phyloP scores from a whole-genome alignment of 2,797 vertebrate genomes.

The Capromys pilorides region DNA sequence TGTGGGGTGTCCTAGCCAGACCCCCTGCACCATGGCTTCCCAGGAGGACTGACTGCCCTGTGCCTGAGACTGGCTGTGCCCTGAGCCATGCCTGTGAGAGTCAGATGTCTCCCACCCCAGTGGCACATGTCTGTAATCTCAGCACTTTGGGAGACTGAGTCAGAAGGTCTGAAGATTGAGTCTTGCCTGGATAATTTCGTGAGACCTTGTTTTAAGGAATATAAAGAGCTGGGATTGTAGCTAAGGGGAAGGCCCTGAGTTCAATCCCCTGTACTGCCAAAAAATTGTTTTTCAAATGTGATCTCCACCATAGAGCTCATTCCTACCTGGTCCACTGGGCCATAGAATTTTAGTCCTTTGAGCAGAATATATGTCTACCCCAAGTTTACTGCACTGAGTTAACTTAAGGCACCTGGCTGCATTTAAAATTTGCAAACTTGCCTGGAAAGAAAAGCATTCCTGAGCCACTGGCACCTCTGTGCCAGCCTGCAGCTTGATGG shows the following conservation, averaged over 20 bases:
- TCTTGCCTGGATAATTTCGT: background rate
- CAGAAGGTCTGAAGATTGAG: background rate
- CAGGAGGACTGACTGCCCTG: background rate
- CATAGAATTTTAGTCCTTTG: background rate
- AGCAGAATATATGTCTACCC: background rate
- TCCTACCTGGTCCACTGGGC: background rate
- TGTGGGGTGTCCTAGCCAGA: background rate
- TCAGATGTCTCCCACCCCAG: background rate
- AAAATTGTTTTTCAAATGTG: background rate
- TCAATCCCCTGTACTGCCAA: background rate
- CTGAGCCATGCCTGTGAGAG: background rate
- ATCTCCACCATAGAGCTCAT: background rate
- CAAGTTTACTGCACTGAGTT: slow-evolving; percentile 46
- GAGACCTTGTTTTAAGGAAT: background rate
- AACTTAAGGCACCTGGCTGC: slow-evolving; percentile 37
- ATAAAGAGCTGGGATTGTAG: background rate
- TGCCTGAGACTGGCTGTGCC: background rate
- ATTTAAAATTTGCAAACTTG: slow-evolving; percentile 55
- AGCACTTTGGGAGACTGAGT: background rate
- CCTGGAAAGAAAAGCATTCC: background rate
- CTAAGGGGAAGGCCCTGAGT: background rate
- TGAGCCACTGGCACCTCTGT: background rate
- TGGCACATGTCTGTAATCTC: background rate
- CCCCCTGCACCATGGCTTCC: background rate
- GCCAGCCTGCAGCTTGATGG: background rate